Base-by-base conservation (phyloP, 2,797 vertebrate genomes). In the Propithecus perrieri region DNA sequence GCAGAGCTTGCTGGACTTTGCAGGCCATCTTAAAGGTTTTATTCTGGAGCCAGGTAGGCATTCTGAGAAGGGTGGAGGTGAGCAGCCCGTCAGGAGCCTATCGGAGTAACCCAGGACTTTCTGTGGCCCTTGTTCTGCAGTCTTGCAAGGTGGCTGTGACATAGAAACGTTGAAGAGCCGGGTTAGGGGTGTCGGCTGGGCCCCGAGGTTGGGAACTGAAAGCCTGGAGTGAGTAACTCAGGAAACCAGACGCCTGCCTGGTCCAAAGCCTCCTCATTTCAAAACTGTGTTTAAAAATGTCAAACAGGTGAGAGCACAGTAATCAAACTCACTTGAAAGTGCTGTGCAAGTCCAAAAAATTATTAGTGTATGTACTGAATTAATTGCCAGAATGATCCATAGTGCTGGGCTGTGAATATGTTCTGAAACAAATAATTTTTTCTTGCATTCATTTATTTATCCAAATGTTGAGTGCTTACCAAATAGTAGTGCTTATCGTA, bases 401-500 rank as follows among this genome's bases (percentile, higher is more conserved):
- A 18, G 43, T 14, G 1, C 26, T 22, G 7, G 43, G 14, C 57
- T 81, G 35, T 5, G 43, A 87, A 63, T n/a, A 65, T 14, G 30
- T 48, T 91, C 63, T 75, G 53, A 85, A 89, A 87, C 46, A 48
- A 35, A 12, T n/a, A 4, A 2, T 75, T 65, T 89, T 69, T 92
- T 91, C 61, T 89, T 83, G 24, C 8, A 26, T 75, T 85, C 8
- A 26, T 79, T 85, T 83, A 46, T 85, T 90, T 91, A 50, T 83
- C 38, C 35, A 88, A 74, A 81, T 79, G 61, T 22, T 8, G 18
- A 76, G 15, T 50, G 7, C 43, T 85, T 93, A 38, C 15, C 30
- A 53, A 28, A 55, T 78, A 57, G 28, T 48, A 9, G 57, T 57
- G 33, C 43, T 80, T 87, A 30, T 22, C 76, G 55, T 33, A 4